phyloP scores from a whole-genome alignment of 2,888 invertebrate genomes.

The Syritta pipiens region DNA sequence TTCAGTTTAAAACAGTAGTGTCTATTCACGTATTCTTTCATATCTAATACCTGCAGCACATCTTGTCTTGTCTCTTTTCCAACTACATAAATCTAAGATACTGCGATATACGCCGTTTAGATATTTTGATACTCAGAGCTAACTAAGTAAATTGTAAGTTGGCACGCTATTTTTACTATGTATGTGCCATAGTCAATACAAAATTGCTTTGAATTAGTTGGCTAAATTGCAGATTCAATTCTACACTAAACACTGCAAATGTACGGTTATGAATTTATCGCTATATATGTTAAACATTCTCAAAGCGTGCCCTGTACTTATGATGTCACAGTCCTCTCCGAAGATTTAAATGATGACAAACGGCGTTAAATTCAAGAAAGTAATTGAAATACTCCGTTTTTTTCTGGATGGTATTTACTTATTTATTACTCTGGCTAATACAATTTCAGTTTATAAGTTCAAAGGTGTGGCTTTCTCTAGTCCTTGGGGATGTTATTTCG shows the following conservation, averaged over 20 bases:
- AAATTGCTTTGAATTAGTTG: not conserved
- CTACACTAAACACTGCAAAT: too few species aligned
- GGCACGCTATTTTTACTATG: conserved; percentile 7
- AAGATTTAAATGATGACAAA: conserved; percentile 6
- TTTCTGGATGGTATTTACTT: not conserved
- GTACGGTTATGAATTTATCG: not conserved
- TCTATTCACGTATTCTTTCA: too few species aligned
- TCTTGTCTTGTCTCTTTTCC: too few species aligned
- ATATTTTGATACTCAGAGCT: not conserved
- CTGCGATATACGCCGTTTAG: too few species aligned
- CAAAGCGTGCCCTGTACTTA: not conserved
- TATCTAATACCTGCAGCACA: too few species aligned
- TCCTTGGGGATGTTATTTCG: conserved; percentile 27
- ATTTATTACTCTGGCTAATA: conserved; percentile 5
- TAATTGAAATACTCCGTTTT: not conserved
- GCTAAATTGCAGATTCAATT: not conserved
- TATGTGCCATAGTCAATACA: not conserved
- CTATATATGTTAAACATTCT: not conserved
- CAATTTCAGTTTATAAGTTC: conserved; percentile 8
- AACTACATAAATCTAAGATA: too few species aligned
- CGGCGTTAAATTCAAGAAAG: not conserved
- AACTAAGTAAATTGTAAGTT: not conserved
- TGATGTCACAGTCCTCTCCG: too few species aligned
- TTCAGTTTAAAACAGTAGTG: too few species aligned
- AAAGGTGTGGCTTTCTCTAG: conserved; percentile 9